Base-by-base conservation (phyloP, 2,888 invertebrate species). In the Athripsodes cinereus region DNA sequence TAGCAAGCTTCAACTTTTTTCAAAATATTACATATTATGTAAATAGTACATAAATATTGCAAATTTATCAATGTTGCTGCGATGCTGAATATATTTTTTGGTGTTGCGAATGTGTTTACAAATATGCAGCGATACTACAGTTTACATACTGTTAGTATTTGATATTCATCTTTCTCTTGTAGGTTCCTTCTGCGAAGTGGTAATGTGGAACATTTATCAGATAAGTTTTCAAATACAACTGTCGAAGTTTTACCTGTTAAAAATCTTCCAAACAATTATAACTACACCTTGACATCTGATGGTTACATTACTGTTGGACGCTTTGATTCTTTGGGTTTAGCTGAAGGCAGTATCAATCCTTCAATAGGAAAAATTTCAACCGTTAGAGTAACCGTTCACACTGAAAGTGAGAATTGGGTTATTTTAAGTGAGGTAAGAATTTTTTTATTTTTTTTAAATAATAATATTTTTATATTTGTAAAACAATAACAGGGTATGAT, bases 171-270 rank as follows among this genome's bases (percentile, higher is more conserved):
- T n/a, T n/a, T n/a, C n/a, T n/a, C 20, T 73, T 75, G n/a, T 69
- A 91, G 90, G 66, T 93, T 84, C 74, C 78, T 85, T 60, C 89
- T 94, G 70, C 84, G 90, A 60, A 95, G 93, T 71, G 95, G 95
- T 22, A 96, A 95, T 72, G 83, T 86, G 0, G 92, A 94, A 67
- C 95, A 96, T 74, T 87, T 88, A 0, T 88, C 88, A 1, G 96
- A 96, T 74, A 87, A 86, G 67, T 89, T 96, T 69, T 87, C 87
- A 69, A 88, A 94, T 66, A 91, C 95, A 0, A 87, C 88, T 0
- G 83, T 96, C 5, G 94, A 96, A 74, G 82, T 92, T 5, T 71
- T 88, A 54, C 85, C 88, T 0, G 74, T 76, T 47, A 62, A 58
- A 22, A 61, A 53, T 44, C 52, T 52, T 10, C 74, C 74, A 20